A percentile compares a stretch with the other conserved stretches of the same genome.
Evolutionary conservation across 2,888 invertebrate genomes (phyloP).

Genomic region (Geophilus truncorum): DNA sequence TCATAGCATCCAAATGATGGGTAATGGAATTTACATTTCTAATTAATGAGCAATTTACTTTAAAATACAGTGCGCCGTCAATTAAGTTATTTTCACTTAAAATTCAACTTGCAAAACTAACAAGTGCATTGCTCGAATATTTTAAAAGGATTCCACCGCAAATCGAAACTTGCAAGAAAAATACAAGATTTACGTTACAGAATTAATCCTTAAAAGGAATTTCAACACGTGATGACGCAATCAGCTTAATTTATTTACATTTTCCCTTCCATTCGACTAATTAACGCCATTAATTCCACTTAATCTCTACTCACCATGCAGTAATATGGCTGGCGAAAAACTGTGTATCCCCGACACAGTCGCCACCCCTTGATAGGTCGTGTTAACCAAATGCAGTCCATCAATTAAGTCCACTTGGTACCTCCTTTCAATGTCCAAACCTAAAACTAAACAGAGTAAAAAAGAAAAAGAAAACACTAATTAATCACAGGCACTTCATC

Average conservation of each 20-base stretch:
- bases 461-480: not conserved
- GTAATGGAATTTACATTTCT: not conserved
- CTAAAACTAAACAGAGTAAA: slow-evolving; percentile 34
- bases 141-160: not conserved
- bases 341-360: slow-evolving; percentile 39
- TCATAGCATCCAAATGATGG: not conserved
- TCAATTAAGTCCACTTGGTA: slow-evolving; percentile 67
- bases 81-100: not conserved
- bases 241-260: not conserved
- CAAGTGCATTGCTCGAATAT: not conserved
- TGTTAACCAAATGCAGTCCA: slow-evolving; percentile 72
- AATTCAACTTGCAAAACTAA: not conserved
- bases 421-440: slow-evolving; percentile 36
- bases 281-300: not conserved
- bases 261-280: not conserved
- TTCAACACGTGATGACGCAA: not conserved
- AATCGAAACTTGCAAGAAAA: not conserved
- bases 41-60: not conserved
- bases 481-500: not conserved
- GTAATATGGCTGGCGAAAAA: slow-evolving; percentile 40
- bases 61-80: not conserved
- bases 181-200: not conserved
- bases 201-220: too few species aligned
- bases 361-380: slow-evolving; percentile 55
- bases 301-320: slow-evolving; percentile 38